Base-by-base conservation (phyloP, 2,888 invertebrate genomes). In the Epirrhoe tristata region DNA sequence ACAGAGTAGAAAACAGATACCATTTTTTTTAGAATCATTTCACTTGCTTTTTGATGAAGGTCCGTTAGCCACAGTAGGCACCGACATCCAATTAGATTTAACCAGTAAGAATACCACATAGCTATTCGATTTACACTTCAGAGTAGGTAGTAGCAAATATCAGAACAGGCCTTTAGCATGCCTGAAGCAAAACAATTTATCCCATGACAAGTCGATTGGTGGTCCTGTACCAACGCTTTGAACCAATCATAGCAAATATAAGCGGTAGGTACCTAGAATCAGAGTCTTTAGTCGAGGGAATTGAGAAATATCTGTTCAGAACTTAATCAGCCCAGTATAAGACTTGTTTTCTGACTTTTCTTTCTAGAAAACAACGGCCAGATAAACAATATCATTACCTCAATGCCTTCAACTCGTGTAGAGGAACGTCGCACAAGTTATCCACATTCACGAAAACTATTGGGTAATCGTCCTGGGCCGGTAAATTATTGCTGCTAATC, bases 391-490 rank as follows among this genome's bases (percentile, higher is more conserved):
- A 52, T 56, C 55, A 61, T 74, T 68, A 91, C 92, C 84, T 79
- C 46, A 82, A 73, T 65, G 82, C 81, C 63, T 75, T 81, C 6
- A 93, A 74, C 63, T 83, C 77, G 12, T 81, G 72, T 1, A 83
- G 36, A n/a, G 93, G 93, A 14, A 85, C 64, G 59, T 88, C 83
- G 31, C 69, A 77, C 48, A 93, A 72, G 43, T 72, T 81, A 52
- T 84, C 85, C 14, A 92, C 73, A 70, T 90, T 91, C 5, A 91
- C 78, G 73, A 91, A 91, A 54, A 91, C 70, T 43, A 91, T 77
- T 6, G 92, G 90, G 6, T 79, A 60, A 69, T 93, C 93, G 71
- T 93, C 91, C 51, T 79, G 74, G 0, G 92, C 87, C 10, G 93
- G 93, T 63, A 93, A 78, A 73, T 89, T 87, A 58, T 70, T 74